These are phyloP conservation scores for Sesia apiformis DNA, from an alignment of 2,888 invertebrate species.

Conservation along the genomic window DNA sequence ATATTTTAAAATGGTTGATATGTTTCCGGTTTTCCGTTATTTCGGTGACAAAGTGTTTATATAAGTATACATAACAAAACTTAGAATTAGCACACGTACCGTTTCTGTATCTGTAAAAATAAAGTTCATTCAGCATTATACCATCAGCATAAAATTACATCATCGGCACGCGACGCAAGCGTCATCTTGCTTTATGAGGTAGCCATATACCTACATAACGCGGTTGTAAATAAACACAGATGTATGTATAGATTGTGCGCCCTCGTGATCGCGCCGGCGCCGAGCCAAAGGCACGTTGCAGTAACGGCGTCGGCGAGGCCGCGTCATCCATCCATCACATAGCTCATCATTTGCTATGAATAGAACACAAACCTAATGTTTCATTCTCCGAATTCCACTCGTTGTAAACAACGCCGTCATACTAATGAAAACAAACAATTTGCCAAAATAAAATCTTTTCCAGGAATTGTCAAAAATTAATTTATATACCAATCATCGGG, in stretches of 20 bases:
- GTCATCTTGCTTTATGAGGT: constrained; percentile 30
- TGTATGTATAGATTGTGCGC: constrained; percentile 8
- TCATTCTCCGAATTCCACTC: constrained; percentile 59
- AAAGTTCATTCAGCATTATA: constrained; percentile 24
- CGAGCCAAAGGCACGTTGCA: constrained; percentile 15
- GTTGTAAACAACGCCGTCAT: constrained; percentile 45
- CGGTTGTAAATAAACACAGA: constrained; percentile 1
- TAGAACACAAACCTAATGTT: constrained; percentile 52
- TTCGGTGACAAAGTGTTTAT: too few relatives aligned
- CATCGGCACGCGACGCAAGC: constrained; percentile 28
- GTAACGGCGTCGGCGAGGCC: constrained; percentile 37
- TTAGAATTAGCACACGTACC: too few relatives aligned
- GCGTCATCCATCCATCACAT: constrained; percentile 66
- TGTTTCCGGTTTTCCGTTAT: too few relatives aligned
- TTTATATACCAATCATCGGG: too few relatives aligned
- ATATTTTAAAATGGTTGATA: too few relatives aligned
- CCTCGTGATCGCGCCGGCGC: constrained; percentile 38
- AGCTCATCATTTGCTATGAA: constrained; percentile 61
- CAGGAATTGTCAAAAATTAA: too few relatives aligned
- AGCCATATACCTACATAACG: background rate
- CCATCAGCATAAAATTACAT: constrained; percentile 41
- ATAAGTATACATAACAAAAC: too few relatives aligned
- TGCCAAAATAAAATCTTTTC: too few relatives aligned
- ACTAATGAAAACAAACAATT: background rate
- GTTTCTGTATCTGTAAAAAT: background rate